A percentile compares a stretch with the other conserved stretches of the same genome.
Conservation (phyloP, 2,113 vertebrate species). For the Notarius quadriscutis region DNA sequence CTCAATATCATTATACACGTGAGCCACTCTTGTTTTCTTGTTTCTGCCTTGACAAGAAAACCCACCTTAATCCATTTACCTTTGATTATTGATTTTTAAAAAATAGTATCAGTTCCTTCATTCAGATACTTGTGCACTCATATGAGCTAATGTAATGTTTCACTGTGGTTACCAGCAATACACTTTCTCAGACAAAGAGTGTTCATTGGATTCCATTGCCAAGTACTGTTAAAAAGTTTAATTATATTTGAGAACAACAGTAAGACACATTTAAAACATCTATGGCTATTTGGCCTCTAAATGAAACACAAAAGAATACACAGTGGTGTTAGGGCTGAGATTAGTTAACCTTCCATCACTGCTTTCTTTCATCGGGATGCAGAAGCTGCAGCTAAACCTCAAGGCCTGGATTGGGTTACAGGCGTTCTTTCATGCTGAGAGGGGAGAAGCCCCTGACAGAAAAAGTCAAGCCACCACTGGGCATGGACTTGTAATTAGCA, state of each 20-base stretch:
- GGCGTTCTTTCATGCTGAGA: conserved; percentile 65
- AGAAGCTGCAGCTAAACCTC: conserved; percentile 64
- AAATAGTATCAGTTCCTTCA: not conserved
- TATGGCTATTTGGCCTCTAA: not conserved
- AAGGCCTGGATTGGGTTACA: conserved; percentile 65
- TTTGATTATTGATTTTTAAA: not conserved
- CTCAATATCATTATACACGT: not conserved
- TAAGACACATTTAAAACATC: conserved; percentile 18
- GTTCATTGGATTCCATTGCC: not conserved
- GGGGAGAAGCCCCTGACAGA: conserved; percentile 74
- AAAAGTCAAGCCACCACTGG: conserved; percentile 73
- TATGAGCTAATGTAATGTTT: not conserved
- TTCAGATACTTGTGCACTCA: not conserved
- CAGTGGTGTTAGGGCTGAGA: conserved; percentile 51
- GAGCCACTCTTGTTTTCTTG: not conserved
- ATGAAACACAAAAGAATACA: conserved; percentile 13
- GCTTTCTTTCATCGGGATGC: conserved; percentile 63
- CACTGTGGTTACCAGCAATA: not conserved
- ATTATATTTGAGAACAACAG: not conserved
- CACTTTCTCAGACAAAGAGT: not conserved
- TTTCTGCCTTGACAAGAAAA: not conserved
- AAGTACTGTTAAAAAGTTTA: not conserved
- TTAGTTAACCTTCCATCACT: conserved; percentile 66
- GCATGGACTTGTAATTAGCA: conserved; percentile 80
- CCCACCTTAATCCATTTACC: not conserved